These are phyloP conservation scores for Corythaeola cristata DNA, from an alignment of 2,113 vertebrate genomes.

Conservation along the genomic window DNA sequence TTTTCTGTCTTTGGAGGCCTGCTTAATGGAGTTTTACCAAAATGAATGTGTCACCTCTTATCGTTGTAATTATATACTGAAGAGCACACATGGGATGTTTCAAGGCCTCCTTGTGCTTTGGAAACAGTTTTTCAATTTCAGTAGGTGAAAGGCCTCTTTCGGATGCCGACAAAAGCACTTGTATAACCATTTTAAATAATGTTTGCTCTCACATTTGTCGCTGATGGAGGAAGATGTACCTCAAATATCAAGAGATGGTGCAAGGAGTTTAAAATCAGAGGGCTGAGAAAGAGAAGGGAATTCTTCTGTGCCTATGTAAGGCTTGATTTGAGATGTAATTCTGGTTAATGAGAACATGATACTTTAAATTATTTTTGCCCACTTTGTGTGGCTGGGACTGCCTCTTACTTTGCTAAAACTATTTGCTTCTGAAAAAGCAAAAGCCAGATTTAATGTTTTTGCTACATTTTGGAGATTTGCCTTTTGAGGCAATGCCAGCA, in stretches of 20 bases:
- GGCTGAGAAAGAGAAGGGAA: neutral
- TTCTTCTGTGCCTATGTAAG: neutral
- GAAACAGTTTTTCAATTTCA: constrained; percentile 28
- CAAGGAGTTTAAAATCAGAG: neutral
- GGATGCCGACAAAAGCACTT: neutral
- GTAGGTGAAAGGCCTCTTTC: constrained; percentile 1
- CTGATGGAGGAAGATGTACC: neutral
- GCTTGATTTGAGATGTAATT: neutral
- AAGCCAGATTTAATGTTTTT: neutral
- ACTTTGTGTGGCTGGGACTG: neutral
- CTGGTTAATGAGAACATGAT: neutral
- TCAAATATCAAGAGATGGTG: neutral
- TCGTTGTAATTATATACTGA: neutral
- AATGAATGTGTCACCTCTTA: constrained; percentile 29
- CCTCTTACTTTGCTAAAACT: neutral
- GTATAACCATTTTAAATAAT: neutral
- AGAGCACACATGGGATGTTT: neutral
- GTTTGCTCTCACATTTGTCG: neutral
- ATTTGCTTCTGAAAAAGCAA: neutral
- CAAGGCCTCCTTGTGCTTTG: constrained; percentile 13
- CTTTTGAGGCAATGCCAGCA: neutral
- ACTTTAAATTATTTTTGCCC: neutral
- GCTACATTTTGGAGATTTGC: neutral
- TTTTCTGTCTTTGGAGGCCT: neutral
- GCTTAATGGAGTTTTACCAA: neutral